Base-by-base conservation (phyloP, 2,888 invertebrate genomes). In the Salpingus planirostris region DNA sequence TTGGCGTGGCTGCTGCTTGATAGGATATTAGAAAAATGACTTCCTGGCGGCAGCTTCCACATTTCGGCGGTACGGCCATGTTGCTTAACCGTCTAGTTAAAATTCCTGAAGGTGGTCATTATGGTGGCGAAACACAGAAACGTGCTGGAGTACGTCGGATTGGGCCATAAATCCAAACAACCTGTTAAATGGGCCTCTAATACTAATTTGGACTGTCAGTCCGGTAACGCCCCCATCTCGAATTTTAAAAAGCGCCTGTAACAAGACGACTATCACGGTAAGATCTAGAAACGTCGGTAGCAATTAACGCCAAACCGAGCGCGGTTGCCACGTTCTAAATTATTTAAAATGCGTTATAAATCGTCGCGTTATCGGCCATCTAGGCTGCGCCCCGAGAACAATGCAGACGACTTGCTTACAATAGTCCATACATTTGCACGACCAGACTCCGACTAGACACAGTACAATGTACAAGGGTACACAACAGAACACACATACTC, bases 341-440 rank as follows among this genome's bases (percentile, higher is more conserved):
- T 50, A 53, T 53, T 51, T 54, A 48, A 50, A 53, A 54, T 52
- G 38, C 43, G 45, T 48, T 49, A 52, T 59, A 59, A 57, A 59
- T 57, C 49, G 42, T 46, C 37, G 27, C 23, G 43, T 49, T 56
- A 57, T 56, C 57, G 48, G 30, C 43, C 45, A 54, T 53, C 52
- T 51, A 47, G 44, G 42, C 44, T 43, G 44, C 39, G 42, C 21
- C 33, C 14, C 15, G 38, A 46, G 52, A 53, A 58, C 56, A 57
- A 57, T 58, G 50, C 44, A 36, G 44, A 40, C 46, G 49, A 55
- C 57, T 54, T 55, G 48, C 55, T 53, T 52, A 57, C 56, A 56
- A 55, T 57, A 40, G 52, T 49, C 52, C 47, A 52, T 52, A 52
- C 52, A 56, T 53, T 37, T 44, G 36, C 22, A 15, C 13, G 21